Base-by-base conservation (phyloP, 2,797 vertebrate genomes). In the Enoplosus armatus region DNA sequence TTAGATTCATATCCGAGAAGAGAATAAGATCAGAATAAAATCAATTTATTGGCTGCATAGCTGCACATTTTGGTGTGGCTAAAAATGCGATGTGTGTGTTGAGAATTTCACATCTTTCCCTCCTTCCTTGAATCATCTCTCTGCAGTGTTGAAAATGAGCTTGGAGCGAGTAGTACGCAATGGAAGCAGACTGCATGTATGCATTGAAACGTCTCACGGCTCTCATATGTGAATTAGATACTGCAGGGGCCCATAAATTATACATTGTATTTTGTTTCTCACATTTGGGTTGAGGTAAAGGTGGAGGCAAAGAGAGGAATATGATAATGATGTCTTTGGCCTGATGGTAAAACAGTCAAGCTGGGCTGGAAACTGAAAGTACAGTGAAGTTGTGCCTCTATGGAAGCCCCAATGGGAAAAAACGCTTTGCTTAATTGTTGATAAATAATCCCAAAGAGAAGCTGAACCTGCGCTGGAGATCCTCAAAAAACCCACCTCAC, bases 391-490 rank as follows among this genome's bases (percentile, higher is more conserved):
- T 66, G 22, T 11, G 15, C 58, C 33, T 16, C 8, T 3, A 37
- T 45, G 2, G 29, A 33, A 55, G 31, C 15, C 12, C 20, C 37
- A 51, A 27, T 10, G 8, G 37, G 6, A 22, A 2, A 37, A 35
- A 3, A 9, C n/a, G n/a, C 41, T 63, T 47, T 45, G 27, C 9
- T 75, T 56, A 69, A 81, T 77, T 59, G 72, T 75, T 82, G 71
- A 83, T 50, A 63, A 47, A 50, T 61, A 37, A 63, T 56, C 27
- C n/a, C 33, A 31, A 64, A 64, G 24, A 41, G 29, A 58, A 48
- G 29, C 7, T 59, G 24, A 41, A 60, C 48, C 39, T 62, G 8
- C n/a, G 22, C 22, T 56, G 7, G 15, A 67, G 24, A 41, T 55
- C 65, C 48, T 31, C 26, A 18, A 60, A 56, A 60, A 81, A 60